Percentiles rank a stretch among this genome's conserved stretches.
Evolutionary conservation across 2,888 invertebrate genomes (phyloP).

Genomic region (Lasioglossum figueresi): DNA sequence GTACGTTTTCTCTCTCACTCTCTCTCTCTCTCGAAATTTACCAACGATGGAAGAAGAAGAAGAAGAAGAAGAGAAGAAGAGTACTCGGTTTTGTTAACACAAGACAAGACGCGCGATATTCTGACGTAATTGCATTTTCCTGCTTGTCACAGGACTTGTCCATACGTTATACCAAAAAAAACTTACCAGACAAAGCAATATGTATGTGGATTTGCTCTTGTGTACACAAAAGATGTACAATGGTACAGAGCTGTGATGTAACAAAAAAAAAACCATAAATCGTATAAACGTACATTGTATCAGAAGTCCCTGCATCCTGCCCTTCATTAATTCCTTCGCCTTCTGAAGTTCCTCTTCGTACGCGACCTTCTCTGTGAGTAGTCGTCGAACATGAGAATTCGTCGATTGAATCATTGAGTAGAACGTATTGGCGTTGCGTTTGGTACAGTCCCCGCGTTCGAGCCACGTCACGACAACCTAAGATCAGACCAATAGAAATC

Average conservation of each 20-base stretch:
- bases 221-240: slow-evolving; percentile 68
- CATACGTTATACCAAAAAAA: slow-evolving; percentile 55
- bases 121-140: slow-evolving; percentile 24
- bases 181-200: slow-evolving; percentile 80
- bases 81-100: slow-evolving; percentile 33
- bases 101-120: slow-evolving; percentile 19
- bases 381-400: slow-evolving; percentile 94
- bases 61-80: slow-evolving; percentile 9
- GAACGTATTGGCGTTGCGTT: slow-evolving; percentile 95
- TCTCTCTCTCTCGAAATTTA: slow-evolving; percentile 10
- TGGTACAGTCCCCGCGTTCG: slow-evolving; percentile 96
- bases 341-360: slow-evolving; percentile 95
- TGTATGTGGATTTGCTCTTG: slow-evolving; percentile 73
- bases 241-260: slow-evolving; percentile 66
- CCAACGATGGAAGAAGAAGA: slow-evolving; percentile 3
- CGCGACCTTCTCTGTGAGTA: slow-evolving; percentile 93
- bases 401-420: slow-evolving; percentile 98
- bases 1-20: slow-evolving; percentile 11
- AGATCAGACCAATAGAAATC: neutral
- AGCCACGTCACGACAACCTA: slow-evolving; percentile 95
- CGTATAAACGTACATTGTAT: slow-evolving; percentile 93
- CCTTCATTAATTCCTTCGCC: slow-evolving; percentile 93
- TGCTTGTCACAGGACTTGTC: slow-evolving; percentile 26
- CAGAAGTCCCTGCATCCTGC: slow-evolving; percentile 93
- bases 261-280: slow-evolving; percentile 40